A percentile compares a stretch with the other conserved stretches of the same genome.
Conservation (phyloP, 2,888 invertebrate genomes). For the Latrodectus hesperus region DNA sequence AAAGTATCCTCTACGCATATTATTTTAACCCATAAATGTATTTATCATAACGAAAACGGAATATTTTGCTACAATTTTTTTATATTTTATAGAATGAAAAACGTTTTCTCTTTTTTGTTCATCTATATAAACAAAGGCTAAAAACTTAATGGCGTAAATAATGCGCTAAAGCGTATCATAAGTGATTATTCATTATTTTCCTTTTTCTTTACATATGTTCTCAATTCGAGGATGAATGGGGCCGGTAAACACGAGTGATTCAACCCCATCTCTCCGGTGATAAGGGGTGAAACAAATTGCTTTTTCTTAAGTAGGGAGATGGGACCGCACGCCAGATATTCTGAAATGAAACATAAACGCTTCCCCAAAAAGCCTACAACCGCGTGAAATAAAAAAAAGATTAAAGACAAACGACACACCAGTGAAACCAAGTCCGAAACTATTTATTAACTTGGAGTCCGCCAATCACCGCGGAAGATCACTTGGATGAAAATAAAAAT, state of each 20-base stretch:
- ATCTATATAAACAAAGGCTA: no score
- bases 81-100: no score
- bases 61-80: no score
- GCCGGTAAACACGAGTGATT: neutral
- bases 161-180: no score
- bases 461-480: slow-evolving; percentile 34
- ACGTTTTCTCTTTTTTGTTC: no score
- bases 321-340: slow-evolving; percentile 12
- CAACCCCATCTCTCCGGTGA: neutral
- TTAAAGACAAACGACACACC: neutral
- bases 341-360: slow-evolving; percentile 41
- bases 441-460: slow-evolving; percentile 47
- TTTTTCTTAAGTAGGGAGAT: slow-evolving; percentile 8
- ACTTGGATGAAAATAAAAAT: slow-evolving; percentile 12
- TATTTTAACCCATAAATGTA: no score
- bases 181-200: no score
- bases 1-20: no score
- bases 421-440: slow-evolving; percentile 16
- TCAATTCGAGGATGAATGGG: neutral
- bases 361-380: slow-evolving; percentile 24
- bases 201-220: neutral
- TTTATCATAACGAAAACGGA: no score
- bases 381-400: slow-evolving; percentile 33
- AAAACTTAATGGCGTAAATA: no score
- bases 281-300: slow-evolving; percentile 1